Conservation (phyloP, 2,888 invertebrate species). For the Phyto melanocephala region DNA sequence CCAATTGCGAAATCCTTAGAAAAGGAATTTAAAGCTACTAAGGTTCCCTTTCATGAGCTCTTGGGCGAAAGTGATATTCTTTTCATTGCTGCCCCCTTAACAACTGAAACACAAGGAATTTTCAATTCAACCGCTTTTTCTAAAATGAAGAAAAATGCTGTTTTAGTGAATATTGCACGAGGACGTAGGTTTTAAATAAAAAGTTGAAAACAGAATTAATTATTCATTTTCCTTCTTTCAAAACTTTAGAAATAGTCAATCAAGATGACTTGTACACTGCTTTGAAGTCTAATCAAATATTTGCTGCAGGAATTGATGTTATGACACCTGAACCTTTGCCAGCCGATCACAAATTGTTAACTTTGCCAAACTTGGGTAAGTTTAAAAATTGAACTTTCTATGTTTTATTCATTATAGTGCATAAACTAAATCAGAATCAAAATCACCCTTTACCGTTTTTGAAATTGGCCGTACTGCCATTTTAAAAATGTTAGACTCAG, state of each 20-base stretch:
- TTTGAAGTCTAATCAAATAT: constrained; percentile 86
- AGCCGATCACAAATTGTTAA: constrained; percentile 86
- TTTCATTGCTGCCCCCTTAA: constrained; percentile 84
- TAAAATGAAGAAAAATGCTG: constrained; percentile 86
- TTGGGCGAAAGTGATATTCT: constrained; percentile 86
- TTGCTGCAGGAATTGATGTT: constrained; percentile 94
- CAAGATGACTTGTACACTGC: constrained; percentile 90
- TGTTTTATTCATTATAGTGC: too few relatives aligned
- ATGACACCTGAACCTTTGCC: constrained; percentile 94
- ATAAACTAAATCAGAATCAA: too few relatives aligned
- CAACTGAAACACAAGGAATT: constrained; percentile 83
- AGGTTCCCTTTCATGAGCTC: constrained; percentile 83
- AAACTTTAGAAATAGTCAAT: constrained; percentile 83
- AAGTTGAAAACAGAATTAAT: neutral
- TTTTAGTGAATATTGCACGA: constrained; percentile 86
- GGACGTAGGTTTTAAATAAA: constrained; percentile 79
- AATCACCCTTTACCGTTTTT: too few relatives aligned
- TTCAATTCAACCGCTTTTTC: constrained; percentile 84
- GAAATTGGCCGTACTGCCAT: too few relatives aligned
- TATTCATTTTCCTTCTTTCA: neutral
- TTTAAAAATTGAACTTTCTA: constrained; percentile 28
- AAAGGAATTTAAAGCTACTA: constrained; percentile 80
- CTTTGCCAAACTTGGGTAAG: constrained; percentile 89
- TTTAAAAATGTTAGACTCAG: too few relatives aligned
- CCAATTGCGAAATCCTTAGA: constrained; percentile 80